Conservation (phyloP, 92 coral and sea anemone genomes). For the Ricordea florida region DNA sequence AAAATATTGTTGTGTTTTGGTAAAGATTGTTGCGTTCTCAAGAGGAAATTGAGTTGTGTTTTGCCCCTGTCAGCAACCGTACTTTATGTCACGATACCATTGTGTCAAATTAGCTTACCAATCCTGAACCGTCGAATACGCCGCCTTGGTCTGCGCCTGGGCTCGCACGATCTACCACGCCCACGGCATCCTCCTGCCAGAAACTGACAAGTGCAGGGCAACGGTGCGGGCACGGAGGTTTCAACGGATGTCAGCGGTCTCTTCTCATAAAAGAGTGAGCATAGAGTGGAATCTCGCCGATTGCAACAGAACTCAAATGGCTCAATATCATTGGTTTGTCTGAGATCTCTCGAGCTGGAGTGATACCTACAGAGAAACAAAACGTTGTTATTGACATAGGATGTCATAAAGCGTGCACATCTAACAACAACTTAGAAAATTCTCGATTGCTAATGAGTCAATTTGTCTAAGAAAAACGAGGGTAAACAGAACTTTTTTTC, state of each 20-base stretch:
- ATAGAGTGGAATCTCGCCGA: constrained; percentile 5
- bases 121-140: not conserved
- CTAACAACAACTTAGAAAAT: too few species aligned
- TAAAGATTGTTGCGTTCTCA: too few species aligned
- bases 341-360: not conserved
- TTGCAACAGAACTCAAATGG: constrained; percentile 43
- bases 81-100: too few species aligned
- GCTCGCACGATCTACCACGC: not conserved
- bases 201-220: constrained; percentile 29
- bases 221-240: not conserved
- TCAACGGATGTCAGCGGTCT: constrained; percentile 53
- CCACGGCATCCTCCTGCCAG: not conserved
- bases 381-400: too few species aligned
- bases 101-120: too few species aligned
- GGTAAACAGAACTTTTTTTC: too few species aligned
- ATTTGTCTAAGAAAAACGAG: too few species aligned
- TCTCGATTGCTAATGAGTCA: too few species aligned
- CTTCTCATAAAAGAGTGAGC: constrained; percentile 43
- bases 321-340: constrained; percentile 15
- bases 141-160: not conserved
- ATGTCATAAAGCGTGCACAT: too few species aligned
- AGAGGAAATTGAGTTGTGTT: not conserved
- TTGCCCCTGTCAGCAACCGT: too few species aligned
- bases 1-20: too few species aligned
- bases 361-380: constrained; percentile 19